Evolutionary conservation across 2,113 vertebrate species (phyloP).

Genomic region (Corapipo altera): DNA sequence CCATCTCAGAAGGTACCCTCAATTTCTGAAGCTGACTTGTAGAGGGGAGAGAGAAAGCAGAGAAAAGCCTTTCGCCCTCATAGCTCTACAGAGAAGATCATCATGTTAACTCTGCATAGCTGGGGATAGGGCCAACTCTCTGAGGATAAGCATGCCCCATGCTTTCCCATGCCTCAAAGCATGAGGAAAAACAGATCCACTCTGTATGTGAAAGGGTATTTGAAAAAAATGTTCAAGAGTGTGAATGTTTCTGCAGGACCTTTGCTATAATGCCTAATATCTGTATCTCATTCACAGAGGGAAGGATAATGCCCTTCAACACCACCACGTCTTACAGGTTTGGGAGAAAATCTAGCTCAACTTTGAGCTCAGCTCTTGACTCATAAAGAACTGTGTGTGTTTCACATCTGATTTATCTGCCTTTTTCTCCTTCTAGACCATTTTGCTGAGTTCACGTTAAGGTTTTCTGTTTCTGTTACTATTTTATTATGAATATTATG

Average conservation of each 20-base stretch:
- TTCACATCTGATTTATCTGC: not conserved
- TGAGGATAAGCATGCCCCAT: conserved; percentile 41
- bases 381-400: not conserved
- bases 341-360: not conserved
- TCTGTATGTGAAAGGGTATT: not conserved
- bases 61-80: not conserved
- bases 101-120: not conserved
- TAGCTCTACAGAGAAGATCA: not conserved
- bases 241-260: not conserved
- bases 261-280: not conserved
- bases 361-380: not conserved
- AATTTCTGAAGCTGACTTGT: not conserved
- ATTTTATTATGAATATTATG: not conserved
- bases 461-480: not conserved
- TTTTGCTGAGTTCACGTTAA: not conserved
- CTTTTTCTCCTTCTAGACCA: not conserved
- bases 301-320: not conserved
- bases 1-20: not conserved
- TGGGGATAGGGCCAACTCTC: conserved; percentile 23
- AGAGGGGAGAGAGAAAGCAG: not conserved
- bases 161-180: conserved; percentile 13
- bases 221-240: not conserved
- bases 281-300: not conserved
- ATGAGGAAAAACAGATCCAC: conserved; percentile 32
- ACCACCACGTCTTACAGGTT: not conserved